These are phyloP conservation scores for Tupaia chinensis DNA, from an alignment of 2,113 vertebrate species.

Conservation along the genomic window DNA sequence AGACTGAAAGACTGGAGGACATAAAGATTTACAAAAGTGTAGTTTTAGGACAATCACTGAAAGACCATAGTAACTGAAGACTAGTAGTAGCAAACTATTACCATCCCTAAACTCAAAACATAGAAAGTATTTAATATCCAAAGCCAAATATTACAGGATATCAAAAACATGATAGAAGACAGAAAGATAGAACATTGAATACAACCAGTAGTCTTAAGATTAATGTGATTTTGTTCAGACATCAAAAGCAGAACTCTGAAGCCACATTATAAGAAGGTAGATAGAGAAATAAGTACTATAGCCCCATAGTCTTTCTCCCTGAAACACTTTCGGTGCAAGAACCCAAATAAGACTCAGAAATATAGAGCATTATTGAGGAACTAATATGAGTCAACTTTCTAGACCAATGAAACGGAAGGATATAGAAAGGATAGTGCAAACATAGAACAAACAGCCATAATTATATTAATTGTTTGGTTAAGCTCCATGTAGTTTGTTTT, in stretches of 20 bases:
- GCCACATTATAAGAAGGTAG: not conserved
- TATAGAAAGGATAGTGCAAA: not conserved
- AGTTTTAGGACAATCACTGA: not conserved
- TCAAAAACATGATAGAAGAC: not conserved
- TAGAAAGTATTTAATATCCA: not conserved
- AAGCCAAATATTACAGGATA: not conserved
- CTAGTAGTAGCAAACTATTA: not conserved
- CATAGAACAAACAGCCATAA: not conserved
- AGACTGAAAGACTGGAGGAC: no score
- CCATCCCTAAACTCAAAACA: accelerated
- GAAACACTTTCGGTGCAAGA: no score
- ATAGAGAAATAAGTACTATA: not conserved
- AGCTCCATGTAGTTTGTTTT: not conserved
- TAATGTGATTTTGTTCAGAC: not conserved
- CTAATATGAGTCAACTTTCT: not conserved
- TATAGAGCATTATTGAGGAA: not conserved
- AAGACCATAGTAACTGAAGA: accelerated
- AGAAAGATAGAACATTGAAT: not conserved
- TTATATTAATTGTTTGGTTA: not conserved
- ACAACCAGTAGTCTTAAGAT: not conserved
- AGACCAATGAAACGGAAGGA: not conserved
- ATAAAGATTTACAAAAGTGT: not conserved
- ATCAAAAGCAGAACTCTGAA: not conserved
- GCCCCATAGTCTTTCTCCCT: not conserved
- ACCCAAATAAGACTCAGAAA: not conserved